Evolutionary conservation across 1,140 invertebrate genomes (phyloP), one percentile per base, ranked within the genome.

Genomic region (Drosophila nikananu): DNA sequence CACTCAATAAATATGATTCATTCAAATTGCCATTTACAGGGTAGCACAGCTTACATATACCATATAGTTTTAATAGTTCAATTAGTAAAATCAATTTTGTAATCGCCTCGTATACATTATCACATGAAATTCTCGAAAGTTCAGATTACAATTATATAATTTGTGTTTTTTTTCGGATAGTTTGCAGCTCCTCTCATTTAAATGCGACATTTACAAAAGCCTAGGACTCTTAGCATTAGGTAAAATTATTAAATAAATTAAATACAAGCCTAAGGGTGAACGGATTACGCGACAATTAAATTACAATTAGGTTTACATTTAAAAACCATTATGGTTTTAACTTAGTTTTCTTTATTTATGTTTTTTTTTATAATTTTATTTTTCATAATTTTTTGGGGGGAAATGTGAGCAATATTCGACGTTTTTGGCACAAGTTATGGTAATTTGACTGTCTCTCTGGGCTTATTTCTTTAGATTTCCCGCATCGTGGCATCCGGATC

Each of bases 51-150:
- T 60, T 73, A 73, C n/a, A 54, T 49, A 41, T 71, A 72, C 19
- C 37, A 39, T 46, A 64, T 75, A 75, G 59, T 75, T 55, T 63
- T 37, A 63, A 65, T 75, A 75, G 71, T 75, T 74, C 70, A 63
- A 77, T 46, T 76, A 66, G 61, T 77, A 77, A 77, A 77, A 77
- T 77, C 72, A 77, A 77, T 65, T 66, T 63, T 67, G 64, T 49
- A 73, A 73, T 63, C 70, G 58, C 70, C 58, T 90, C 86, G 86
- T 90, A 90, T 90, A 90, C 86, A 63, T 92, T 92, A 92, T 92
- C 91, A 92, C 91, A 92, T 87, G 86, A 92, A 86, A 92, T 90
- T 87, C 67, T 81, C 64, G 52, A 84, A 89, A 91, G 77, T 83
- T 87, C 52, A 86, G 80, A 91, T 76, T 86, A 77, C 70, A 77